Evolutionary conservation across 2,113 vertebrate genomes (phyloP).

Genomic region (pig (Sus scrofa)): T2T-Sscrofa CM000818.6:53372001-53372500

Average conservation of each 20-base stretch:
- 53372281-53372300: neutral
- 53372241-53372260: neutral
- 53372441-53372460: neutral
- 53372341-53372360: too few species aligned
- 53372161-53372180: neutral
- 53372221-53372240: neutral
- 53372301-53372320: neutral
- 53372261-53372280: neutral
- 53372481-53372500: constrained; percentile 17
- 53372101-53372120: neutral
- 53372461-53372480: neutral
- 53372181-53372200: neutral
- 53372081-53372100: neutral
- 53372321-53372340: neutral
- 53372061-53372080: neutral
- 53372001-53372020: neutral
- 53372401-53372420: neutral
- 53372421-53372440: neutral
- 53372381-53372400: neutral
- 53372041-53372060: neutral
- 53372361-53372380: neutral
- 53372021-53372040: neutral
- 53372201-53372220: neutral
- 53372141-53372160: neutral
- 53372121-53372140: neutral